Base-by-base conservation (phyloP, 2,888 invertebrate genomes). In the Cantharis rufa region DNA sequence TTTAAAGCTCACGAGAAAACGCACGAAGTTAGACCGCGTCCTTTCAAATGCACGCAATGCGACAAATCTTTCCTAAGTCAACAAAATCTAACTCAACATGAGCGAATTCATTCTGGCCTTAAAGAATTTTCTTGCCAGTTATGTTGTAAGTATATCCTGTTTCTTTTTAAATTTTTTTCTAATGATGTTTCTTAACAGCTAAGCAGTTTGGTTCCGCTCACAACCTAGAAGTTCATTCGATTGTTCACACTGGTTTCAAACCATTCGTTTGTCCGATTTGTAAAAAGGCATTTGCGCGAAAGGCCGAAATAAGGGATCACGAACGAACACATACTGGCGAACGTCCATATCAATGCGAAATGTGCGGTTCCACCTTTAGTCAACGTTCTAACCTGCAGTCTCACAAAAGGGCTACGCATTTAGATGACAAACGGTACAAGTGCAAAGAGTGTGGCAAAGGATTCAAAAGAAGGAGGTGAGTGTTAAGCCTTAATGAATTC, bases 321-420 rank as follows among this genome's bases (percentile, higher is more conserved):
- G 93, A 93, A 86, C 88, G 95, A 28, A 94, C 92, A 3, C 96
- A 96, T 80, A 96, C 96, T 0, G 94, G 95, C 0, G 95, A 95
- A 86, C 91, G 94, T 2, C 95, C 95, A 0, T 95, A 93, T 86
- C 91, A 92, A 80, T 96, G 96, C 84, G 94, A 95, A 81, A 89
- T 92, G 69, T 96, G 96, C 86, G 92, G 92, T 1, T 92, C 95
- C 0, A 92, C 93, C 0, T 96, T 96, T 88, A 92, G 95, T 15
- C 96, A 96, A 87, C 90, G 95, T 18, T 93, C 94, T 48, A 96
- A 96, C 88, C 89, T 95, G 80, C 94, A 94, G 86, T 94, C 94
- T 0, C 96, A 96, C 86, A 92, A 92, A 79, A 90, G 94, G 10
- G 94, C 94, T 1, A 95, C 94, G 0, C 96, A 96, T 86, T 91